phyloP scores from a whole-genome alignment of 1,140 invertebrate genomes.

The Marisa cornuarietis region DNA sequence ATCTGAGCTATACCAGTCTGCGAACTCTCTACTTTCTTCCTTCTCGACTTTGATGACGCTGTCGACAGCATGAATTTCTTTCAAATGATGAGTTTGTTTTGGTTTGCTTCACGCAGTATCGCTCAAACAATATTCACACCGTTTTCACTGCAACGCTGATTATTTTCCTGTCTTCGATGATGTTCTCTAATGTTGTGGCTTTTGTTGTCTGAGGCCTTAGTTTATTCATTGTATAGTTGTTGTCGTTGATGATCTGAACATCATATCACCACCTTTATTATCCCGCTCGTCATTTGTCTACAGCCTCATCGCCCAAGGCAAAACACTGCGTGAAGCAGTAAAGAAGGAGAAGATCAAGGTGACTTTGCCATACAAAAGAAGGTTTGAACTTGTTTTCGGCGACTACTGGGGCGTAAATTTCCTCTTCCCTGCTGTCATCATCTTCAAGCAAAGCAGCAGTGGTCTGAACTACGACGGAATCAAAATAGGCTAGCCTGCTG shows the following conservation, averaged over 20 bases:
- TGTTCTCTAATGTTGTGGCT: background rate
- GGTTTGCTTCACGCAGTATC: background rate
- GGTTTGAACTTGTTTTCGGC: conserved; percentile 55
- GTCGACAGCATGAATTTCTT: background rate
- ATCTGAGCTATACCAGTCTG: too few relatives aligned
- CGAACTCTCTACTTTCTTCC: background rate
- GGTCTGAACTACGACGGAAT: conserved; percentile 44
- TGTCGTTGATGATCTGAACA: background rate
- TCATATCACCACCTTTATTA: background rate
- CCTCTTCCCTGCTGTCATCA: conserved; percentile 49
- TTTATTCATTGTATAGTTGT: background rate
- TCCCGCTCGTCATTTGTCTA: background rate
- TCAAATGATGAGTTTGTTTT: too few relatives aligned
- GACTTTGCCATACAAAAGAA: conserved; percentile 32
- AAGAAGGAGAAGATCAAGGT: conserved; percentile 37
- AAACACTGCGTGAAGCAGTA: conserved; percentile 46
- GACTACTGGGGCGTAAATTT: conserved; percentile 56
- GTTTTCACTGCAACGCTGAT: background rate
- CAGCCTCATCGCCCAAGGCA: conserved; percentile 29
- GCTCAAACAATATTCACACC: background rate
- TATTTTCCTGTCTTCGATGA: background rate
- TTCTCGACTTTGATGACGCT: background rate
- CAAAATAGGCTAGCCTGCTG: conserved; percentile 22
- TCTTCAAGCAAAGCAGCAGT: conserved; percentile 51
- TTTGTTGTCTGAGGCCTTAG: background rate